Evolutionary conservation across 2,797 vertebrate genomes (phyloP).

Genomic region (Ambastaia sidthimunki): DNA sequence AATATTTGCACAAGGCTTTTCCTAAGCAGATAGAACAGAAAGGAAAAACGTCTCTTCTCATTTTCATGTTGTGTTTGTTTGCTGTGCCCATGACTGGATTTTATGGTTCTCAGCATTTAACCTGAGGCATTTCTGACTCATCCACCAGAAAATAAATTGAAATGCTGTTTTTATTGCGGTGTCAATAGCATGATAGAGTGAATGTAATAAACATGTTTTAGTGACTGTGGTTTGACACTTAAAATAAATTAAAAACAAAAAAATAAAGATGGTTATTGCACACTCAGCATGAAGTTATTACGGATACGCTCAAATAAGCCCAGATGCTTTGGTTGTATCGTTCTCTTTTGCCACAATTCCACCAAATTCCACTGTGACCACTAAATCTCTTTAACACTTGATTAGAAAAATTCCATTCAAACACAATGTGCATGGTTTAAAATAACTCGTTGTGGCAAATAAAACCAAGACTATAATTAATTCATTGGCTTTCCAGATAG

Average conservation of each 20-base stretch:
- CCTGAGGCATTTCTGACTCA: slow-evolving; percentile 1
- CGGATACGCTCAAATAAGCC: neutral
- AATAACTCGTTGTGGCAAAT: neutral
- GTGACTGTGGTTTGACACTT: neutral
- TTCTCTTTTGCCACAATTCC: neutral
- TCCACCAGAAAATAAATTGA: slow-evolving; percentile 13
- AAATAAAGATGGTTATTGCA: neutral
- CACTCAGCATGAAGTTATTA: neutral
- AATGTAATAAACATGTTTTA: slow-evolving; percentile 7
- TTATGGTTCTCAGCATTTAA: slow-evolving; percentile 5
- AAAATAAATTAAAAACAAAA: neutral
- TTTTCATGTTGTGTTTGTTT: slow-evolving; percentile 19
- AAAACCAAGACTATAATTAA: slow-evolving; percentile 5
- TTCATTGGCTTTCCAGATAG: slow-evolving; percentile 17
- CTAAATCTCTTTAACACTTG: neutral
- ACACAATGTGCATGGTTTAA: neutral
- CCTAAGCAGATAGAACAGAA: slow-evolving; percentile 6
- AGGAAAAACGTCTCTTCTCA: slow-evolving; percentile 16
- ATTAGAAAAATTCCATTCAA: slow-evolving; percentile 1
- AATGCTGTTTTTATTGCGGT: neutral
- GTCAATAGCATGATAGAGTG: neutral
- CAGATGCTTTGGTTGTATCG: neutral
- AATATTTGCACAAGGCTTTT: slow-evolving; percentile 34
- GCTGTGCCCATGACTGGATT: slow-evolving; percentile 2
- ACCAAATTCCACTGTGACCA: neutral